These are phyloP conservation scores for Prolemur simus DNA, from an alignment of 2,113 vertebrate species.

Conservation along the genomic window DNA sequence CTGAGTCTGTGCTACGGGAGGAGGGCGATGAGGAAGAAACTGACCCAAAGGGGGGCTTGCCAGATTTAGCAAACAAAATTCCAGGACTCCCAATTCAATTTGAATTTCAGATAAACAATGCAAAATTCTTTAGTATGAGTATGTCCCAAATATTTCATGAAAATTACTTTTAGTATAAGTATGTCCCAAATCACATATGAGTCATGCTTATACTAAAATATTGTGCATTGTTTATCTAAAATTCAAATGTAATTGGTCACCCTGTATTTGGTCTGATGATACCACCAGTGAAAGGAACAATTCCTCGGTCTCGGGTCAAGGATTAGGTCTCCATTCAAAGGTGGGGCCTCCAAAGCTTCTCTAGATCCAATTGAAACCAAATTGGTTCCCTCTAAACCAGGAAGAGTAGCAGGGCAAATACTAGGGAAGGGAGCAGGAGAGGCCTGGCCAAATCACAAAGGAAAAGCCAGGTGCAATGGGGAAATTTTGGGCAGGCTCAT, in stretches of 20 bases:
- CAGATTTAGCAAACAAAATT: neutral
- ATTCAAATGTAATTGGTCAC: neutral
- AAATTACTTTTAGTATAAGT: neutral
- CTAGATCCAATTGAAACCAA: neutral
- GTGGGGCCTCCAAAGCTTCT: neutral
- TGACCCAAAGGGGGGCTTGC: no score
- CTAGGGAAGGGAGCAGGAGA: neutral
- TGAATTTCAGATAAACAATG: neutral
- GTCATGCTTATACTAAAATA: neutral
- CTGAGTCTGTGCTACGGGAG: neutral
- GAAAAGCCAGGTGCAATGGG: neutral
- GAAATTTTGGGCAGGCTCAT: fast-evolving
- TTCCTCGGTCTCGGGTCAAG: neutral
- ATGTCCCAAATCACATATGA: neutral
- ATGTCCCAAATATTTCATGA: neutral
- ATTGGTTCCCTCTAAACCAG: neutral
- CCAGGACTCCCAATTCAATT: neutral
- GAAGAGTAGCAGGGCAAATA: neutral
- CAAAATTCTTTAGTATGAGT: neutral
- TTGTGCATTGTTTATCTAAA: neutral
- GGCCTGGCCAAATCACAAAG: neutral
- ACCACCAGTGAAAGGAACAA: neutral
- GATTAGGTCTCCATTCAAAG: neutral
- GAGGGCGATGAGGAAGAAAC: neutral
- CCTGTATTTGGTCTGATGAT: neutral